Evolutionary conservation across 92 coral and sea anemone species (phyloP), one percentile per base, ranked within the genome.

Genomic region (Plumapathes pennacea): DNA sequence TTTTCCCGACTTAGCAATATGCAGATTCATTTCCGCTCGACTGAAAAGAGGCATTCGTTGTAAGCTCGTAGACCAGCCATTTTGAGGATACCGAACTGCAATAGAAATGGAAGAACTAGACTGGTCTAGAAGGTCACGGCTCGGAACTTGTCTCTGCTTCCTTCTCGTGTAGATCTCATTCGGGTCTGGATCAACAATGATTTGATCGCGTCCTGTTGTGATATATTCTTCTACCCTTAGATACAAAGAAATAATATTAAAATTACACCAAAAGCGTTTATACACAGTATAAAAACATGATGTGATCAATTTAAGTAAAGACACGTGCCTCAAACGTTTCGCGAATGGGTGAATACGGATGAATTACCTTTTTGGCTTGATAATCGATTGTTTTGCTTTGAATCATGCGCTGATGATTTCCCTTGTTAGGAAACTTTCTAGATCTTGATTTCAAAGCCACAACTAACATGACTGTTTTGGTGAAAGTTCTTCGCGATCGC

Each of bases 61-160:
- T 10, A 81, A 52, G 40, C 53, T 38, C 22, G 37, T 23, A 41
- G 67, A 52, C 77, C 88, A 81, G 64, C 88, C 88, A 66, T 81
- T 73, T 10, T 71, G 43, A 12, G 88, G 86, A 44, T 49, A 67
- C 21, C 22, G 27, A 14, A 42, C 38, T 53, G 19, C 38, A 28
- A 57, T 49, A 27, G 54, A 32, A 60, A 36, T 45, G 25, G 53
- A 42, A 60, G 36, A 50, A 72, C 41, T 59, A 40, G 78, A 52
- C 37, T 18, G 49, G 6, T 8, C 14, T 18, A 54, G 2, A 30
- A 31, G 49, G 28, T 51, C 69, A 40, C 61, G 19, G 53, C 79
- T 72, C 65, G 46, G 42, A 36, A 10, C 39, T 36, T 39, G 36
- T 25, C 32, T 59, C 31, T 74, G 66, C 58, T 65, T 75, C 15